These are phyloP conservation scores for Mesoclemmys tuberculata DNA, from an alignment of 2,113 vertebrate genomes.

Conservation along the genomic window DNA sequence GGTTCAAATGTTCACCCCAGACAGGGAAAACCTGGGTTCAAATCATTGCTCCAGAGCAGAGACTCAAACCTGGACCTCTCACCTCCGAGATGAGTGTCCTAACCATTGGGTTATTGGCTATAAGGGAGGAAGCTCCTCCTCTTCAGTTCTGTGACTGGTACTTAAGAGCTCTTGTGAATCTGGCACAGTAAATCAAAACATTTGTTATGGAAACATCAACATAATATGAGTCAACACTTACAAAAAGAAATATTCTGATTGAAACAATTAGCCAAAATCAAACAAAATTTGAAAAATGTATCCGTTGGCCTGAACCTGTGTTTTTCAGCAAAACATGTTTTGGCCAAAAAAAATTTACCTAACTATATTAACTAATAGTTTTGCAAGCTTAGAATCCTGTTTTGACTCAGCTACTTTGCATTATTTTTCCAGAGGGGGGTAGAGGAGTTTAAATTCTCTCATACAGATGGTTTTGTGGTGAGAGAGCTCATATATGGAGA, in stretches of 20 bases:
- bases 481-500: background rate
- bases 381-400: slow-evolving; percentile 45
- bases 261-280: background rate
- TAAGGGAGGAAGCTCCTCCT: background rate
- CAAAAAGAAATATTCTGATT: background rate
- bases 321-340: background rate
- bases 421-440: too few relatives aligned
- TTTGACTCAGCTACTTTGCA: background rate
- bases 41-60: background rate
- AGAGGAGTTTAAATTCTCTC: background rate
- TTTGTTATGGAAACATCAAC: background rate
- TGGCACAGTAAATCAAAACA: background rate
- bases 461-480: background rate
- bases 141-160: background rate
- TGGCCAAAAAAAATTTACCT: background rate
- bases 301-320: background rate
- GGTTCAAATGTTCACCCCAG: background rate
- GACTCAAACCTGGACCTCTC: background rate
- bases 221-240: background rate
- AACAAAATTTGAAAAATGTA: background rate
- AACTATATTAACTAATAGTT: background rate
- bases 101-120: background rate
- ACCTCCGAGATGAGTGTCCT: background rate
- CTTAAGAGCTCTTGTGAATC: background rate
- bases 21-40: background rate